Base-by-base conservation (phyloP, 2,888 invertebrate species). In the Xanthorhoe designata region DNA sequence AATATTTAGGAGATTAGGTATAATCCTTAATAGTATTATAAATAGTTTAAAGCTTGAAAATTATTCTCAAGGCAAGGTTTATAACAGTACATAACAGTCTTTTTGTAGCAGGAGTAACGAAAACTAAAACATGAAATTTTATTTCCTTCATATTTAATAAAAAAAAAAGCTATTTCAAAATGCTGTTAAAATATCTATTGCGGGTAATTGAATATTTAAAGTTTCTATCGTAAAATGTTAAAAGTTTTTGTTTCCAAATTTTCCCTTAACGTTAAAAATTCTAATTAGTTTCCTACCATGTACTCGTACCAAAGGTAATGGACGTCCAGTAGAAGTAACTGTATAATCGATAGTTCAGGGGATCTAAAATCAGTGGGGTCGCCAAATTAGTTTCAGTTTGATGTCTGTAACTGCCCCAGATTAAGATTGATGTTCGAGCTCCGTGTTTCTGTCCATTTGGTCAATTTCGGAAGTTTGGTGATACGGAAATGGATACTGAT, bases 361-460 rank as follows among this genome's bases (percentile, higher is more conserved):
- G 58, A 63, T 66, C 54, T 58, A 52, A 66, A 72, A 69, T 70
- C 68, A 71, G 61, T 65, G 69, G 74, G 74, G 74, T 70, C 66
- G 68, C 64, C 57, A 61, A 69, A 72, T 74, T 72, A 72, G 68
- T 66, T 64, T 59, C 54, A 60, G 69, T 66, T 71, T 63, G 69
- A 69, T 63, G 71, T 70, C 71, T 65, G 64, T 58, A 69, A 62
- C 71, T 68, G 60, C 62, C 58, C 35, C 64, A 69, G 64, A 74
- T 74, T 68, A 68, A 64, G 68, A 74, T 74, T 71, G 71, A 74
- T 74, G 68, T 52, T 24, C 38, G 56, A 13, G 59, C 68, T 66
- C 45, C 71, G 70, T 72, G 74, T 68, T 64, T 15, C 58, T 66
- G 66, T 68, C 72, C 68, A 64, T 69, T 65, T 38, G 55, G 56